Evolutionary conservation across 2,888 invertebrate genomes (phyloP), one percentile per base, ranked within the genome.

Genomic region (Lampropteryx suffumata): DNA sequence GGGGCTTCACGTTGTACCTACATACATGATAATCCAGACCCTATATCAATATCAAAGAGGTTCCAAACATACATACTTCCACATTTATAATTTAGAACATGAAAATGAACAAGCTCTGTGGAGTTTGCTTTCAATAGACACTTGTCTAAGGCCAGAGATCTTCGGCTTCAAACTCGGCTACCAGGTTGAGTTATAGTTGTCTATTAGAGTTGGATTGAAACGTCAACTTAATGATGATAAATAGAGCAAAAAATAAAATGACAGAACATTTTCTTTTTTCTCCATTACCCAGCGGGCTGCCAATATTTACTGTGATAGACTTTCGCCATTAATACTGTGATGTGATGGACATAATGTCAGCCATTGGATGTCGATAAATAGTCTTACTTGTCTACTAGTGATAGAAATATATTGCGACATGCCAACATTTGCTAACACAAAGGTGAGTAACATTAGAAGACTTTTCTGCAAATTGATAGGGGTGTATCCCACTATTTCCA

Each of bases 141-240:
- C 6, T 10, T 27, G 28, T 34, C 43, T 44, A 35, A 35, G 11
- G 21, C 1, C 29, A 27, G 6, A 17, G 27, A 12, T 0, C 39
- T 33, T 13, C 11, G 9, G 9, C 27, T 39, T 47, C 33, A 39
- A 40, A 29, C 12, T 21, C 27, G 14, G 29, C 14, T 30, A 10
- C 32, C 17, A 30, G n/a, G 44, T 36, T 37, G 33, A 47, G 46
- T 13, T 30, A 36, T 36, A 45, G 17, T 27, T 13, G 36, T 27
- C 45, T 32, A 51, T 51, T 46, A 42, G n/a, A 42, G 40, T 33
- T 42, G 51, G 28, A 33, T 51, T 41, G 50, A 51, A 52, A 53
- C 35, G 48, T 53, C 53, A 45, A 41, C 48, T 13, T 53, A 53
- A 53, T 53, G 53, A 53, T 53, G 53, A 53, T 53, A 48, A 44